A percentile compares a stretch with the other conserved stretches of the same genome.
Evolutionary conservation across 92 coral and sea anemone species (phyloP).

Genomic region (Desmophyllum pertusum): DNA sequence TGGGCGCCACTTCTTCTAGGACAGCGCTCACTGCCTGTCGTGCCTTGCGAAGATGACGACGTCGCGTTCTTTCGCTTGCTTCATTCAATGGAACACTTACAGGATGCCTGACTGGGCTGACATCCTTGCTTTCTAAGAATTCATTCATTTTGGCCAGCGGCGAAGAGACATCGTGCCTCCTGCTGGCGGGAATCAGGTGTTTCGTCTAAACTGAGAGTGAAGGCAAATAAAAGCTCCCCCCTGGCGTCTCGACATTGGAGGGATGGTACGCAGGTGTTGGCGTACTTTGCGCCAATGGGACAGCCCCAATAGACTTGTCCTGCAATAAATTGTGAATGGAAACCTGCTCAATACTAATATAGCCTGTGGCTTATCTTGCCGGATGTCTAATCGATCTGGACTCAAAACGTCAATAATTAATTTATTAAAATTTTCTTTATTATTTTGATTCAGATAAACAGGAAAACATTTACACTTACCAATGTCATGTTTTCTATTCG

Average conservation of each 20-base stretch:
- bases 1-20: slow-evolving; percentile 19
- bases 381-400: no score
- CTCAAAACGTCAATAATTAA: no score
- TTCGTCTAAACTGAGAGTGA: background rate
- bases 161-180: background rate
- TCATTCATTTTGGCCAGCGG: slow-evolving; percentile 39
- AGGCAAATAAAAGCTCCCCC: background rate
- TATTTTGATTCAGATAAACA: no score
- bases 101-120: slow-evolving; percentile 37
- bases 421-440: no score
- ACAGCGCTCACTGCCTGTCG: slow-evolving; percentile 28
- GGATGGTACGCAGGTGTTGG: background rate
- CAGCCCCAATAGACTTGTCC: background rate
- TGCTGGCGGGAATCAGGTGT: slow-evolving; percentile 15
- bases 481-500: background rate
- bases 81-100: slow-evolving; percentile 35
- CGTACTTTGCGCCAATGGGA: background rate
- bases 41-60: slow-evolving; percentile 41
- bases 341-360: no score
- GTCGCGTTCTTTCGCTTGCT: slow-evolving; percentile 33
- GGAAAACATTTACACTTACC: background rate
- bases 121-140: slow-evolving; percentile 35
- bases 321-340: background rate
- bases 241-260: background rate
- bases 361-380: no score